Evolutionary conservation across 2,113 vertebrate genomes (phyloP).

Genomic region (Etia nguti): DNA sequence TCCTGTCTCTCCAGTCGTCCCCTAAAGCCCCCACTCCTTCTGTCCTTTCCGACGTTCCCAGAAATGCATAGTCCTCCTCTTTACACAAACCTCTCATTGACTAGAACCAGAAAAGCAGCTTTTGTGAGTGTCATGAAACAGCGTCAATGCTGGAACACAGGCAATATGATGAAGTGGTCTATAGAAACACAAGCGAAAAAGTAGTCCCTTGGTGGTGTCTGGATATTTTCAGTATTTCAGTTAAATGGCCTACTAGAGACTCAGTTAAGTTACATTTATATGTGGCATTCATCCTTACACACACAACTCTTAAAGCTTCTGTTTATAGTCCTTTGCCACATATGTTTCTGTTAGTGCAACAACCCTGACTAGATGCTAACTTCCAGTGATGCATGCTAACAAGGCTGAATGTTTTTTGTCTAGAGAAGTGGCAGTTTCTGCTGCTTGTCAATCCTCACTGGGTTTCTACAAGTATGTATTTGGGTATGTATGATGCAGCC

Average conservation of each 20-base stretch:
- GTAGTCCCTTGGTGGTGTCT: not conserved
- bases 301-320: not conserved
- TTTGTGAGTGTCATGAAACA: not conserved
- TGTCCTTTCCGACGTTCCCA: slow-evolving; percentile 10
- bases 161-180: not conserved
- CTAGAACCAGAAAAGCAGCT: slow-evolving; percentile 20
- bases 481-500: not conserved
- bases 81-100: slow-evolving; percentile 71
- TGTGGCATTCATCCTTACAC: not conserved
- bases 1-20: not conserved
- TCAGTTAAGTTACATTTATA: not conserved
- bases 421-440: rapidly evolving
- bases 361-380: not conserved
- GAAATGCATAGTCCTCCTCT: slow-evolving; percentile 71
- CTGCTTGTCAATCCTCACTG: too few relatives aligned
- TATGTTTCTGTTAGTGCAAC: not conserved
- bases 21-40: not conserved
- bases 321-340: not conserved
- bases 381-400: not conserved
- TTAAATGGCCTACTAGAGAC: not conserved
- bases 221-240: not conserved
- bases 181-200: not conserved
- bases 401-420: not conserved
- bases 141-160: not conserved
- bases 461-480: not conserved